A percentile compares a stretch with the other conserved stretches of the same genome.
phyloP scores from a whole-genome alignment of 2,113 vertebrate genomes.

The Vulpes ferrilata region DNA sequence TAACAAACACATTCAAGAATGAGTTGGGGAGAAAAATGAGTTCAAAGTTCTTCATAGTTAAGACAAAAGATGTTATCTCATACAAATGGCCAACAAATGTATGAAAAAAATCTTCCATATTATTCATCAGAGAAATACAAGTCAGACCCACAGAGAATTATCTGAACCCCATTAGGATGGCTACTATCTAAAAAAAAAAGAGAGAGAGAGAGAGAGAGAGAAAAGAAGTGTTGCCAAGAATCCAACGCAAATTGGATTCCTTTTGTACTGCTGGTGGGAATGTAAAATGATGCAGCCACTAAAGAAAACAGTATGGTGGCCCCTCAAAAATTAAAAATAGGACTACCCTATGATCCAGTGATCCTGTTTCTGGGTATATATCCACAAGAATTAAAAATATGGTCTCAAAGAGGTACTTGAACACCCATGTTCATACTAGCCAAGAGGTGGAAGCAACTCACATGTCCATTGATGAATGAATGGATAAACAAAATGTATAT shows the following conservation, averaged over 20 bases:
- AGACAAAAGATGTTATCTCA: constrained; percentile 2
- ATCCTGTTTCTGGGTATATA: neutral
- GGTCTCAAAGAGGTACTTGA: neutral
- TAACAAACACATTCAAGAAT: neutral
- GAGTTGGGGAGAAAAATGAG: neutral
- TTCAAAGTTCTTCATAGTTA: neutral
- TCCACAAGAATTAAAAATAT: neutral
- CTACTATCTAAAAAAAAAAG: neutral
- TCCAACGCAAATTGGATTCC: neutral
- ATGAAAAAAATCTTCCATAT: neutral
- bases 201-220: neutral
- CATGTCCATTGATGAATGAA: neutral
- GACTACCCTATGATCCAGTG: neutral
- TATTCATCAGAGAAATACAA: neutral
- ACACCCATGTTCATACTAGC: neutral
- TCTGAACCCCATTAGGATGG: neutral
- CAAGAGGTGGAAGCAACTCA: neutral
- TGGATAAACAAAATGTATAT: neutral
- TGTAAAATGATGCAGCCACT: neutral
- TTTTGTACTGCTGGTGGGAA: neutral
- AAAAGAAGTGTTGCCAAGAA: neutral
- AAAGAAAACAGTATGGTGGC: neutral
- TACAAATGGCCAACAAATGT: neutral
- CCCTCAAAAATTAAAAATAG: constrained; percentile 17
- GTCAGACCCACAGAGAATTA: neutral